A percentile compares a stretch with the other conserved stretches of the same genome.
Evolutionary conservation across 2,888 invertebrate species (phyloP).

Genomic region (Drosophila diplacantha): DNA sequence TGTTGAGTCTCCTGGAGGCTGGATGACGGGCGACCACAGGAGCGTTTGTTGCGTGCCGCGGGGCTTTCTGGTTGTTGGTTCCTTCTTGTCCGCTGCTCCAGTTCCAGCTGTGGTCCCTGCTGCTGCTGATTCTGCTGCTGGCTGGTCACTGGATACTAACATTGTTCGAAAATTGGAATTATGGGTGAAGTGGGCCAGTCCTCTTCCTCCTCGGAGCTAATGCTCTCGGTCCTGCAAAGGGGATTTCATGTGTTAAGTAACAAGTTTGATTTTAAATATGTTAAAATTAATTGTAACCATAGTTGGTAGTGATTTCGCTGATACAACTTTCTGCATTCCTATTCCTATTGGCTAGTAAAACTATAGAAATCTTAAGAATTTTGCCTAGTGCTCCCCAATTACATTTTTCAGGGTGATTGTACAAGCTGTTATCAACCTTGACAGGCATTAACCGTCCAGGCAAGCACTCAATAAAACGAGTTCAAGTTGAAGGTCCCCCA

Average conservation of each 20-base stretch:
- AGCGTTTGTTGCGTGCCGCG: conserved; percentile 10
- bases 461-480: conserved; percentile 6
- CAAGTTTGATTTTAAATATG: no score
- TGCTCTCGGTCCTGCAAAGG: conserved; percentile 81
- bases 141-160: conserved; percentile 66
- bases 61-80: conserved; percentile 14
- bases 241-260: not conserved
- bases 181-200: conserved; percentile 83
- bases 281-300: no score
- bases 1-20: conserved; percentile 6
- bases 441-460: not conserved
- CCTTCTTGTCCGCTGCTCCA: conserved; percentile 22
- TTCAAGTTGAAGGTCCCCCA: conserved; percentile 53
- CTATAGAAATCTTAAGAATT: not conserved
- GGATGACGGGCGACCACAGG: not conserved
- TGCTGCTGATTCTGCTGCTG: conserved; percentile 28
- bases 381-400: no score
- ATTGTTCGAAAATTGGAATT: conserved; percentile 80
- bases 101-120: conserved; percentile 29
- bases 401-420: not conserved
- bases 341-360: not conserved
- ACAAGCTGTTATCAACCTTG: not conserved
- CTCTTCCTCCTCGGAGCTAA: conserved; percentile 80
- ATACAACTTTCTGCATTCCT: not conserved
- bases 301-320: not conserved